Conservation (phyloP, 2,113 vertebrate genomes). For the Burhinus oedicnemus region DNA sequence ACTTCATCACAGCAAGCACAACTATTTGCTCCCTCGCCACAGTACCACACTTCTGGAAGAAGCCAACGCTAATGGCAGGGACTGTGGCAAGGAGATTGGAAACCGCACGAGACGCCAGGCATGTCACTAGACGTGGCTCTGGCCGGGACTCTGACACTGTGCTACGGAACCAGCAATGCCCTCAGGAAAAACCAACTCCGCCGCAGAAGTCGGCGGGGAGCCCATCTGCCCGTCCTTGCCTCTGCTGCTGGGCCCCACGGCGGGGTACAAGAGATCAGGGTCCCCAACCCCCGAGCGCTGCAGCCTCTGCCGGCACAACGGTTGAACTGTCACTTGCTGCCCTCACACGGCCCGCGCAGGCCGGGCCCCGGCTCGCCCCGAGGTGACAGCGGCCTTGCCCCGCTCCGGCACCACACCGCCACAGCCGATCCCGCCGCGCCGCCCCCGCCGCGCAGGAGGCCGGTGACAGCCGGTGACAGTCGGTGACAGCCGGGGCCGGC, state of each 20-base stretch:
- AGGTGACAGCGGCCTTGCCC: neutral
- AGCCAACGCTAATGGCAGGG: accelerated
- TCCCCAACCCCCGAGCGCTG: neutral
- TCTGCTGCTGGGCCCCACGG: neutral
- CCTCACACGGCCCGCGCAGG: neutral
- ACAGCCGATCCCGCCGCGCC: neutral
- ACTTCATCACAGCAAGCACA: accelerated
- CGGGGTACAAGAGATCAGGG: neutral
- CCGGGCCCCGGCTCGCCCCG: neutral
- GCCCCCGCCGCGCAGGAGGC: neutral
- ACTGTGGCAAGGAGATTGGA: accelerated
- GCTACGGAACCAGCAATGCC: accelerated
- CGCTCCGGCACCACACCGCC: neutral
- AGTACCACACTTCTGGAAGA: neutral
- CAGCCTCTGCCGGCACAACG: neutral
- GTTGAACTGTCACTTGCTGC: neutral
- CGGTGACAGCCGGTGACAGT: neutral
- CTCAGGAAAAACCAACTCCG: accelerated
- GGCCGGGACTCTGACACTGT: accelerated
- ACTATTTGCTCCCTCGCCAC: accelerated
- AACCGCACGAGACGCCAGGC: accelerated
- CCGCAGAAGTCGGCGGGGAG: neutral
- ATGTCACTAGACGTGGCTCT: accelerated
- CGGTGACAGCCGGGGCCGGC: neutral
- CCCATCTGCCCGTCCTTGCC: accelerated